These are phyloP conservation scores for Ferdinandea cuprea DNA, from an alignment of 2,888 invertebrate species.

Conservation along the genomic window DNA sequence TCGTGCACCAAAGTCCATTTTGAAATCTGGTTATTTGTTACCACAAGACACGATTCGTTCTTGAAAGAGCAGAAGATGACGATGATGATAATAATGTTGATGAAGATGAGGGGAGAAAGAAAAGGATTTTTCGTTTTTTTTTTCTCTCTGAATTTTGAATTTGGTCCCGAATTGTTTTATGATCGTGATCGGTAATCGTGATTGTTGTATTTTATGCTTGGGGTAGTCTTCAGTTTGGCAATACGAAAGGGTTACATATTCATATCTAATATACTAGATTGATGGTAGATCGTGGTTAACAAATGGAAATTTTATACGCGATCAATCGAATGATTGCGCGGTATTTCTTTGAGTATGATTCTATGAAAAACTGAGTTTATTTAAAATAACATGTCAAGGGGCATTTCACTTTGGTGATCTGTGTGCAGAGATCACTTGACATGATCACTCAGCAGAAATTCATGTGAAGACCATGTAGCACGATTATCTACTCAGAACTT, in stretches of 20 bases:
- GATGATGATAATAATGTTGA: slow-evolving; percentile 26
- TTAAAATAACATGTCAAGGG: background rate
- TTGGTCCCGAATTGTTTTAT: slow-evolving; percentile 70
- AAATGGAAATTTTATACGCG: slow-evolving; percentile 2
- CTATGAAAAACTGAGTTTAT: background rate
- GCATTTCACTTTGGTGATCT: background rate
- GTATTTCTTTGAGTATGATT: background rate
- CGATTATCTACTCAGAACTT: too few relatives aligned
- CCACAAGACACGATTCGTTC: slow-evolving; percentile 69
- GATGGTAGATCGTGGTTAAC: slow-evolving; percentile 50
- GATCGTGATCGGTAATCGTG: slow-evolving; percentile 72
- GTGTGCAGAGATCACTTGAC: background rate
- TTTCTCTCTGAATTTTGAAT: slow-evolving; percentile 9
- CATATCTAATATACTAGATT: slow-evolving; percentile 56
- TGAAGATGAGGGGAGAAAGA: slow-evolving; percentile 8
- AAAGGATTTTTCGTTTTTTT: slow-evolving; percentile 37
- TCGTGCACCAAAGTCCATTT: slow-evolving; percentile 65
- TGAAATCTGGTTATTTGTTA: slow-evolving; percentile 71
- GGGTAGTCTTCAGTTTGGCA: slow-evolving; percentile 39
- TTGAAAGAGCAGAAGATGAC: slow-evolving; percentile 53
- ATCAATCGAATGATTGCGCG: background rate
- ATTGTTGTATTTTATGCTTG: slow-evolving; percentile 52
- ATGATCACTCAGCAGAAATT: background rate
- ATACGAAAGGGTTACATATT: slow-evolving; percentile 14
- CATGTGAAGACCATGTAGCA: too few relatives aligned